Evolutionary conservation across 2,113 vertebrate genomes (phyloP).

Genomic region (Oncorhynchus nerka): DNA sequence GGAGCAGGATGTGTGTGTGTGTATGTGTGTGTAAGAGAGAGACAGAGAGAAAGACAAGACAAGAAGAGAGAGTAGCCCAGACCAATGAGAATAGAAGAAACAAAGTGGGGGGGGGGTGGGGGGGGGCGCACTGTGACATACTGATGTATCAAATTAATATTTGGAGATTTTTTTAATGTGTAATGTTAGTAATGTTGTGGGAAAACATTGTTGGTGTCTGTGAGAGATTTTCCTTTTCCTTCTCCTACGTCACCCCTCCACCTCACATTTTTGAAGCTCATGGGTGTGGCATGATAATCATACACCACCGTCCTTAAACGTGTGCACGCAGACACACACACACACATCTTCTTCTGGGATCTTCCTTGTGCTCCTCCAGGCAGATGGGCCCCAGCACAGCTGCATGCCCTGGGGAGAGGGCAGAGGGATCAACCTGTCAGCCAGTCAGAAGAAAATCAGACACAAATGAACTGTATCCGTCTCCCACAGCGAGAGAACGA

Average conservation of each 20-base stretch:
- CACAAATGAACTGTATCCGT: slow-evolving; percentile 46
- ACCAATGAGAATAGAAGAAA: not conserved
- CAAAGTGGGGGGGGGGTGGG: no score
- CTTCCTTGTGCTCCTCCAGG: not conserved
- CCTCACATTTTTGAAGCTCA: not conserved
- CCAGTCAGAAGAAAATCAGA: slow-evolving; percentile 29
- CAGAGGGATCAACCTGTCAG: slow-evolving; percentile 53
- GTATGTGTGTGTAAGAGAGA: not conserved
- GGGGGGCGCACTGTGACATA: not conserved
- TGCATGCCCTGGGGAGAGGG: slow-evolving; percentile 60
- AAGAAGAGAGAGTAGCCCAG: not conserved
- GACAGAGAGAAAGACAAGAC: no score
- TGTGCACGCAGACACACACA: no score
- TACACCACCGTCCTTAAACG: not conserved
- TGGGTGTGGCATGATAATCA: not conserved
- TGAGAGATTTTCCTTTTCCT: no score
- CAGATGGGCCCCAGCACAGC: slow-evolving; percentile 58
- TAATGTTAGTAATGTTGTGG: no score
- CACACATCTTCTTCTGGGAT: not conserved
- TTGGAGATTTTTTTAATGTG: no score
- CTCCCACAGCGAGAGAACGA: not conserved
- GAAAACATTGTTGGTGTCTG: no score
- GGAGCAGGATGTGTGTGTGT: slow-evolving; percentile 6
- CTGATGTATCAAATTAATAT: no score
- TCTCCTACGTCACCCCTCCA: no score